phyloP scores from a whole-genome alignment of 2,113 vertebrate species.

The Odocoileus virginianus region DNA sequence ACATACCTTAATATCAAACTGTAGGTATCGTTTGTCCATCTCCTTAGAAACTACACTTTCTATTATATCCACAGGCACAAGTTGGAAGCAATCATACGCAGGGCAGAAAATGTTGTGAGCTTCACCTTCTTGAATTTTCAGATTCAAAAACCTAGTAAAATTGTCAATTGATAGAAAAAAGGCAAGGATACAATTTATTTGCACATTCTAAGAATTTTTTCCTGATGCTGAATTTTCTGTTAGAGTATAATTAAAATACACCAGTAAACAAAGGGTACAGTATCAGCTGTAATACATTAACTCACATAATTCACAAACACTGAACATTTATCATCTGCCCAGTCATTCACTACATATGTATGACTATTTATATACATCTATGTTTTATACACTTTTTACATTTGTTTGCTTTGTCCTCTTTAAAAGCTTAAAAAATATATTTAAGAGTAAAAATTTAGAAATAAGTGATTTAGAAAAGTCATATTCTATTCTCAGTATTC shows the following conservation, averaged over 20 bases:
- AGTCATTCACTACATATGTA: background rate
- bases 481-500: conserved; percentile 3
- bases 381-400: background rate
- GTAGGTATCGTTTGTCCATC: conserved; percentile 98
- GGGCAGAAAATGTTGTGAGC: conserved; percentile 99
- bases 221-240: background rate
- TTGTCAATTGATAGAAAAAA: conserved; percentile 64
- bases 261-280: background rate
- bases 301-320: conserved; percentile 17
- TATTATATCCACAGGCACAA: conserved; percentile 98
- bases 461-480: background rate
- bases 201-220: background rate
- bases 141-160: conserved; percentile 92
- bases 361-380: background rate
- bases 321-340: background rate
- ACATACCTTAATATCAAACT: conserved; percentile 98
- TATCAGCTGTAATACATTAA: background rate
- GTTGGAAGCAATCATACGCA: conserved; percentile 96
- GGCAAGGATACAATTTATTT: conserved; percentile 43
- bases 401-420: background rate
- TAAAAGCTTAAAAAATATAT: conserved; percentile 22
- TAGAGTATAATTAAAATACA: background rate
- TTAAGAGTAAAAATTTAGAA: conserved; percentile 47
- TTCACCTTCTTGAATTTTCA: conserved; percentile 99
- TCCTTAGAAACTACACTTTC: conserved; percentile 98